Percentiles rank a stretch among this genome's conserved stretches.
Evolutionary conservation across 1,140 invertebrate genomes (phyloP).

Genomic region (Hyles vespertilio): DNA sequence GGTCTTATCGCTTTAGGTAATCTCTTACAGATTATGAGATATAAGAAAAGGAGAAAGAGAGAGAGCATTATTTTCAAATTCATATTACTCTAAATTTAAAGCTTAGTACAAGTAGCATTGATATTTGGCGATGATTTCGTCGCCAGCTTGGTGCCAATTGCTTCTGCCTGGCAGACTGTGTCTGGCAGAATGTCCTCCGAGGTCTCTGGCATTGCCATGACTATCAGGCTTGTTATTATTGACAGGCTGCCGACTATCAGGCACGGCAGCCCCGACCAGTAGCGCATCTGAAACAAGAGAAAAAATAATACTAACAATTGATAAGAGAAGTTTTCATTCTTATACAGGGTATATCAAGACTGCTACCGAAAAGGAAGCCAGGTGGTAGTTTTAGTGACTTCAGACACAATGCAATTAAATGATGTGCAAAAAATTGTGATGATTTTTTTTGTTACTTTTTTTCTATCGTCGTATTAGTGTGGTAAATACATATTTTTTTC

Average conservation of each 20-base stretch:
- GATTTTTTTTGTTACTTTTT: too few species aligned
- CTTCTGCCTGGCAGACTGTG: constrained; percentile 15
- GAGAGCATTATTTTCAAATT: too few species aligned
- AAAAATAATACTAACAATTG: background rate
- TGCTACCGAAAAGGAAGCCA: too few species aligned
- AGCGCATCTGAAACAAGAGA: constrained; percentile 10
- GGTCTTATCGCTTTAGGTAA: too few species aligned
- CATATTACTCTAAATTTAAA: background rate
- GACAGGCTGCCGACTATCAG: constrained; percentile 13
- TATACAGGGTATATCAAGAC: too few species aligned
- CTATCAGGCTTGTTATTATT: constrained; percentile 10
- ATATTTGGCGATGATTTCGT: background rate
- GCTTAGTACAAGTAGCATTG: background rate
- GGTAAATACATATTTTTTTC: too few species aligned
- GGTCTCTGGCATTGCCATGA: constrained; percentile 16
- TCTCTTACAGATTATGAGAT: too few species aligned
- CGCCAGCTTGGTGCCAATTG: constrained; percentile 1
- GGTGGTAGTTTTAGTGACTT: too few species aligned
- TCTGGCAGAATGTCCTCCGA: constrained; percentile 13
- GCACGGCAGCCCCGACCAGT: constrained; percentile 17
- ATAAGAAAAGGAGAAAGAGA: too few species aligned
- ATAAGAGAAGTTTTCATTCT: background rate
- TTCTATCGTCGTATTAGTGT: too few species aligned
- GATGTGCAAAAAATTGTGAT: too few species aligned
- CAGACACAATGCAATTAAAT: too few species aligned